Conservation (phyloP, 2,888 invertebrate genomes). For the Gasteruption jaculator region DNA sequence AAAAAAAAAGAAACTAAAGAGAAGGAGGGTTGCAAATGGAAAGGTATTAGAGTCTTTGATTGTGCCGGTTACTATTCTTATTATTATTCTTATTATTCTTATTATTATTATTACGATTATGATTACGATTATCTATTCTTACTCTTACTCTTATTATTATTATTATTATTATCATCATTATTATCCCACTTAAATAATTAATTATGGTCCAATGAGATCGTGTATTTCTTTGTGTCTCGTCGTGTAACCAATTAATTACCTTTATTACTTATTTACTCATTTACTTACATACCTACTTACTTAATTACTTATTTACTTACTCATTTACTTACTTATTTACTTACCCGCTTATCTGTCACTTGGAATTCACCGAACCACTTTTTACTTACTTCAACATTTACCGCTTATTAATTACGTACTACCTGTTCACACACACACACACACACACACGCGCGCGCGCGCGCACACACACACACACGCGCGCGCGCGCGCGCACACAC, state of each 20-base stretch:
- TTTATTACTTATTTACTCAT: slow-evolving; percentile 19
- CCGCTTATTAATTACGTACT: too few species aligned
- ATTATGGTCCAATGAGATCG: slow-evolving; percentile 24
- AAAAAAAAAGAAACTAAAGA: too few species aligned
- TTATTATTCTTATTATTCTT: slow-evolving; percentile 21
- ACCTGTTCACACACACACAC: too few species aligned
- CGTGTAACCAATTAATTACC: slow-evolving; percentile 23
- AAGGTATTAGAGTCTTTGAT: too few species aligned
- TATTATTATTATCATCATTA: slow-evolving; percentile 23
- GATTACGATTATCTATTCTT: slow-evolving; percentile 27
- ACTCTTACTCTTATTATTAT: slow-evolving; percentile 28
- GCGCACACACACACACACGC: too few species aligned
- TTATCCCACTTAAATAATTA: slow-evolving; percentile 24
- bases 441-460: too few species aligned
- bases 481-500: too few species aligned
- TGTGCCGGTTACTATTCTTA: slow-evolving; percentile 24
- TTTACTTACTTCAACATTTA: too few species aligned
- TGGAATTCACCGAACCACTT: too few species aligned
- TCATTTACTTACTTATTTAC: slow-evolving; percentile 27
- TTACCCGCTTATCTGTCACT: slow-evolving; percentile 29
- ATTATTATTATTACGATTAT: slow-evolving; percentile 23
- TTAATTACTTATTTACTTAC: slow-evolving; percentile 17
- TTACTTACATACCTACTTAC: slow-evolving; percentile 23
- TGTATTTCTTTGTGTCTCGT: slow-evolving; percentile 24
- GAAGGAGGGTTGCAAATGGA: too few species aligned